Conservation (phyloP, 2,888 invertebrate genomes). For the Leptura quadrifasciata region DNA sequence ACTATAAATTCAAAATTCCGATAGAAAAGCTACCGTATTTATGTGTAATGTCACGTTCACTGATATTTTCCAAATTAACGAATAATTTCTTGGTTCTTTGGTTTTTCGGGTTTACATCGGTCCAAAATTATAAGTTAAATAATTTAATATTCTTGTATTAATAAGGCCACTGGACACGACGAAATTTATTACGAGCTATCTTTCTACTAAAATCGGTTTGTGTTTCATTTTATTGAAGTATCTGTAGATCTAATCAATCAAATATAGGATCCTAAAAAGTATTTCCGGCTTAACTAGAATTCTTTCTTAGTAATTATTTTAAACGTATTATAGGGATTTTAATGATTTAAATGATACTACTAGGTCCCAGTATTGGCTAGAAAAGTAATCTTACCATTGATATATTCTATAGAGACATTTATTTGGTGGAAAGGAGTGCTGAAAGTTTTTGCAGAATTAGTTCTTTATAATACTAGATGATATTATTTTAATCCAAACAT, state of each 20-base stretch:
- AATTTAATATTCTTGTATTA: no score
- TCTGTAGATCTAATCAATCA: conserved; percentile 32
- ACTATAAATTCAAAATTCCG: no score
- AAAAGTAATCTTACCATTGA: not conserved
- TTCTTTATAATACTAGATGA: conserved; percentile 21
- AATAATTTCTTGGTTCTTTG: no score
- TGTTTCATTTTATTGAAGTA: not conserved
- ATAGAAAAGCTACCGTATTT: no score
- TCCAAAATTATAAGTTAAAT: no score
- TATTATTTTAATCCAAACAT: conserved; percentile 25
- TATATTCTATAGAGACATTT: not conserved
- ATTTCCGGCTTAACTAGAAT: conserved; percentile 31
- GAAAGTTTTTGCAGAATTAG: not conserved
- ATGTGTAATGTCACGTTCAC: no score
- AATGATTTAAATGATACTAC: conserved; percentile 18
- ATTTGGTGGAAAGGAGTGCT: not conserved
- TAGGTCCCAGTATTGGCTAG: conserved; percentile 15
- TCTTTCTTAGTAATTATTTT: conserved; percentile 24
- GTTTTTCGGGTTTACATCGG: no score
- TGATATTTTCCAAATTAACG: no score
- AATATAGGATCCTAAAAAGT: conserved; percentile 7
- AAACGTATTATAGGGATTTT: conserved; percentile 22
- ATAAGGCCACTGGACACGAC: no score
- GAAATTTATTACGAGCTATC: no score
- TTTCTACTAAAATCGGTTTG: no score